Evolutionary conservation across 2,113 vertebrate genomes (phyloP).

Genomic region (Nycticryphes semicollaris): DNA sequence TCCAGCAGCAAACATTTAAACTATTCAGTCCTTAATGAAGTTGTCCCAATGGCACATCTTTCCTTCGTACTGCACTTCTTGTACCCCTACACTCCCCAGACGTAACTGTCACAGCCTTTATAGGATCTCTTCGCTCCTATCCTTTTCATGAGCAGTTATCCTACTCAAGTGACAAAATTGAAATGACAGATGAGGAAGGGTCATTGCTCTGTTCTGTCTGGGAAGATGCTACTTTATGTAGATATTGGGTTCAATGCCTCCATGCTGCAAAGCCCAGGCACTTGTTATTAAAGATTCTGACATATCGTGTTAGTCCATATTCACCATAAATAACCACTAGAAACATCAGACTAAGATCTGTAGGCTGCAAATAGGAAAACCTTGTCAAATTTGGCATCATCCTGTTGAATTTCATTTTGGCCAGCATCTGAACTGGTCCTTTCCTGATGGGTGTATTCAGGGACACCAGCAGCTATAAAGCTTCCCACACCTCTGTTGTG

Average conservation of each 20-base stretch:
- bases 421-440: fast-evolving
- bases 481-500: neutral
- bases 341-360: neutral
- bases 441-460: neutral
- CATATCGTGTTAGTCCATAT: neutral
- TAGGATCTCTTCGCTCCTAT: neutral
- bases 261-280: no score
- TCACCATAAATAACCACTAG: neutral
- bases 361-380: neutral
- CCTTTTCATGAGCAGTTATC: neutral
- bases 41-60: neutral
- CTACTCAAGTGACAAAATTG: neutral
- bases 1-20: neutral
- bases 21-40: neutral
- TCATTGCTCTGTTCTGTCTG: neutral
- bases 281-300: neutral
- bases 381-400: neutral
- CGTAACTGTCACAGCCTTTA: neutral
- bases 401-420: neutral
- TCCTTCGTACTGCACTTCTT: neutral
- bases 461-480: neutral
- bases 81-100: neutral
- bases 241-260: neutral
- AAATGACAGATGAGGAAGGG: neutral
- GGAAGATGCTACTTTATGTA: neutral